These are phyloP conservation scores for Volucella inflata DNA, from an alignment of 2,888 invertebrate species.

Conservation along the genomic window DNA sequence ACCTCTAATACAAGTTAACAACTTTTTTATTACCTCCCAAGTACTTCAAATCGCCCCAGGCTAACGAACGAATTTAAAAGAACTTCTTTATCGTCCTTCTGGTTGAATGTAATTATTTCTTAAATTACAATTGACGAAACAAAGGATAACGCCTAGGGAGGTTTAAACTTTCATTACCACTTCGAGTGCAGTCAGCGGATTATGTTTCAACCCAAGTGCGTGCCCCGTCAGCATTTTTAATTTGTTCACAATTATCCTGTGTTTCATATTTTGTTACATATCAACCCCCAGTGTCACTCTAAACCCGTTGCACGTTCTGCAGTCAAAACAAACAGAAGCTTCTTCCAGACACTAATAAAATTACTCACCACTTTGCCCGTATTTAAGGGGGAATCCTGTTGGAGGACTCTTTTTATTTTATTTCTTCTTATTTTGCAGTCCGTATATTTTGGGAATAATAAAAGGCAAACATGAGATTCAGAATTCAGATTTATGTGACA, in stretches of 20 bases:
- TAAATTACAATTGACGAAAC: no score
- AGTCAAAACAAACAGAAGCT: constrained; percentile 50
- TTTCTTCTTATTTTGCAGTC: not conserved
- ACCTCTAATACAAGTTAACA: no score
- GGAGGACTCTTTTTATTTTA: constrained; percentile 8
- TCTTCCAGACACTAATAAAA: constrained; percentile 51
- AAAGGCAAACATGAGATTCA: constrained; percentile 55
- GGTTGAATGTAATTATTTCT: no score
- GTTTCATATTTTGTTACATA: constrained; percentile 40
- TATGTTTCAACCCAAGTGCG: constrained; percentile 9
- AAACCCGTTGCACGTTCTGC: not conserved
- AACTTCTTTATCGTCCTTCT: no score
- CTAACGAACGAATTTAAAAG: no score
- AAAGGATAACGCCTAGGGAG: no score
- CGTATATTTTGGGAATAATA: constrained; percentile 31
- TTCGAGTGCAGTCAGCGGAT: not conserved
- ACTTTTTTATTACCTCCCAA: no score
- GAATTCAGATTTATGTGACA: constrained; percentile 51
- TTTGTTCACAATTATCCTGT: constrained; percentile 42
- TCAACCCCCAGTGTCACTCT: not conserved
- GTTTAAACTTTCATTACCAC: no score
- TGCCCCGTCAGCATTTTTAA: constrained; percentile 47
- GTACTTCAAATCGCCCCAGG: no score
- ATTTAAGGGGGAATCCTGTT: constrained; percentile 18
- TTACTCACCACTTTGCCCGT: constrained; percentile 48